A percentile compares a stretch with the other conserved stretches of the same genome.
These are phyloP conservation scores for Abrostola triplasia DNA, from an alignment of 2,888 invertebrate species.

Conservation along the genomic window DNA sequence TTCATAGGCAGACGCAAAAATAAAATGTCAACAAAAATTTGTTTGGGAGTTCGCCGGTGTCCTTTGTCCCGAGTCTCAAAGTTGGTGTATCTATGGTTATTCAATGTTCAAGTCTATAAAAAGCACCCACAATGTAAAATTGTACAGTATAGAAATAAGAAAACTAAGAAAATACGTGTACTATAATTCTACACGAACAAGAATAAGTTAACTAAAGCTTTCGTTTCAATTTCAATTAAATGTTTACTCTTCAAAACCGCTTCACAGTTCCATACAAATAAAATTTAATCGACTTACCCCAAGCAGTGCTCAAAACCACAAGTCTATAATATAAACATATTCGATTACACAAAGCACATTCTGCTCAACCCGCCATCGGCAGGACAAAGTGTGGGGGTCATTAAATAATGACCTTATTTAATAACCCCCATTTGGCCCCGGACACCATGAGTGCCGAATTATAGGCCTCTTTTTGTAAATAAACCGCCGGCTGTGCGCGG, in stretches of 20 bases:
- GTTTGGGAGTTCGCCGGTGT: too few relatives aligned
- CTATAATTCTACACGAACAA: too few relatives aligned
- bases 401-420: slow-evolving; percentile 73
- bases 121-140: too few relatives aligned
- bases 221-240: too few relatives aligned
- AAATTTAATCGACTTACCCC: slow-evolving; percentile 18
- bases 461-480: slow-evolving; percentile 83
- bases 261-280: slow-evolving; percentile 13
- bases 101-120: too few relatives aligned
- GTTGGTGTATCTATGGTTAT: too few relatives aligned
- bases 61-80: too few relatives aligned
- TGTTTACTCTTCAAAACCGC: slow-evolving; percentile 5
- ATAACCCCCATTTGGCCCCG: slow-evolving; percentile 78
- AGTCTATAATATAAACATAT: slow-evolving; percentile 36
- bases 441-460: slow-evolving; percentile 79
- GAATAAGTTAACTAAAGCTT: too few relatives aligned
- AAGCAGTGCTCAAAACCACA: slow-evolving; percentile 39
- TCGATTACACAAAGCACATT: slow-evolving; percentile 39
- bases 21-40: too few relatives aligned
- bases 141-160: too few relatives aligned
- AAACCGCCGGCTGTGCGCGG: slow-evolving; percentile 69
- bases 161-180: too few relatives aligned
- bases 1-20: too few relatives aligned
- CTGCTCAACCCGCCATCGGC: slow-evolving; percentile 58
- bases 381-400: slow-evolving; percentile 45